Evolutionary conservation across 2,113 vertebrate genomes (phyloP), one percentile per base, ranked within the genome.

Genomic region (Grallaria varia): DNA sequence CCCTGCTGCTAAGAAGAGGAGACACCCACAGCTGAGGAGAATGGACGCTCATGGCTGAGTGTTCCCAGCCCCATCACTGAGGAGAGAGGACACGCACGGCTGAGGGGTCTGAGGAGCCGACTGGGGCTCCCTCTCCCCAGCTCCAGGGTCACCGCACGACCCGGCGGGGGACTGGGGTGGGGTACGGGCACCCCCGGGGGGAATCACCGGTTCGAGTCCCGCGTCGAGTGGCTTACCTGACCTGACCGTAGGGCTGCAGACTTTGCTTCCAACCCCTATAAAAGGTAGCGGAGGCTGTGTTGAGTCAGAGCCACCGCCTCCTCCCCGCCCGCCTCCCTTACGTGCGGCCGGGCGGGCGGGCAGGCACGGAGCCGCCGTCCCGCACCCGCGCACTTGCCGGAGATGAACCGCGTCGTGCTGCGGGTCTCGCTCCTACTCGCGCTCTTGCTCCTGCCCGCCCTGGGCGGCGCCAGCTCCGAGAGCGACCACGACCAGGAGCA

Each of bases 271-370:
- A 78, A 84, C 78, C 90, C 76, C 92, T 97, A 94, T 97, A 96
- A 96, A 97, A 96, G 96, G 96, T 95, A 97, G 49, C 90, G 92
- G 90, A 89, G 89, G 86, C 59, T 90, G n/a, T n/a, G n/a, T n/a
- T 96, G 96, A 97, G 86, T 93, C 93, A 96, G 93, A 93, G 93
- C 95, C 64, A 14, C 87, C 95, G 33, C 91, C 87, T 95, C 60
- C 71, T 93, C 90, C 89, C 93, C 95, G 91, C 89, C 80, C 56
- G 89, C 90, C 96, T 95, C 87, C 89, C 93, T 93, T 96, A 95
- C 80, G 81, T 87, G 90, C 77, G 19, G 89, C 91, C 83, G 75
- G 62, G 55, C 84, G n/a, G 60, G 67, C 84, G 30, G 59, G 56
- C 84, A 25, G 42, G 90, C 90, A 73, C 68, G 68, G 79, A 92